Percentiles rank a stretch among this genome's conserved stretches.
Evolutionary conservation across 1,140 invertebrate species (phyloP).

Genomic region (Neelides sp.): DNA sequence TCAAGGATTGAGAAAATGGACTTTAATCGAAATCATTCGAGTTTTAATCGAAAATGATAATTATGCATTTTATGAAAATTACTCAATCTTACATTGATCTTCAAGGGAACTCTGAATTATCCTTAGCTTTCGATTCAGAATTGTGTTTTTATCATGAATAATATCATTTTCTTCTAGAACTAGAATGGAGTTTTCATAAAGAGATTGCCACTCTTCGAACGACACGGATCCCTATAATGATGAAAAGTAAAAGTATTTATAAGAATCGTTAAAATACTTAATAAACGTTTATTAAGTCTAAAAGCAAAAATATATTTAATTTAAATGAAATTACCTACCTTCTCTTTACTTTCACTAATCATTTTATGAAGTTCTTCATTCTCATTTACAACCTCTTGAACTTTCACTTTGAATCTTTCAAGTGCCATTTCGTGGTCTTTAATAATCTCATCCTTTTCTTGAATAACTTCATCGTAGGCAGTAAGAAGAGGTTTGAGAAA

Average conservation of each 20-base stretch:
- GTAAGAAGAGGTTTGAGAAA: slow-evolving; percentile 46
- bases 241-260: slow-evolving; percentile 1
- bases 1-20: slow-evolving; percentile 3
- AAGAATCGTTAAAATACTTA: not conserved
- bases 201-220: slow-evolving; percentile 35
- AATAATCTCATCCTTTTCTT: slow-evolving; percentile 52
- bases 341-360: slow-evolving; percentile 42
- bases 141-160: slow-evolving; percentile 38
- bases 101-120: slow-evolving; percentile 40
- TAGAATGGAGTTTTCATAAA: slow-evolving; percentile 42
- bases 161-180: slow-evolving; percentile 33
- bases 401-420: slow-evolving; percentile 45
- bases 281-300: not conserved
- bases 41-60: not conserved
- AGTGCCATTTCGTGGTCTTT: slow-evolving; percentile 46
- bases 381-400: slow-evolving; percentile 48
- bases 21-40: not conserved
- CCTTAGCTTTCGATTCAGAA: slow-evolving; percentile 46
- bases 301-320: not conserved
- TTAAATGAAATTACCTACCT: slow-evolving; percentile 35
- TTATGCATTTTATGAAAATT: not conserved
- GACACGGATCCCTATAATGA: slow-evolving; percentile 35
- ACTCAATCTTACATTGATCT: slow-evolving; percentile 15
- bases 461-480: slow-evolving; percentile 51
- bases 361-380: slow-evolving; percentile 47